phyloP scores from a whole-genome alignment of 2,797 vertebrate species.

The Phrynocephalus vlangalii region DNA sequence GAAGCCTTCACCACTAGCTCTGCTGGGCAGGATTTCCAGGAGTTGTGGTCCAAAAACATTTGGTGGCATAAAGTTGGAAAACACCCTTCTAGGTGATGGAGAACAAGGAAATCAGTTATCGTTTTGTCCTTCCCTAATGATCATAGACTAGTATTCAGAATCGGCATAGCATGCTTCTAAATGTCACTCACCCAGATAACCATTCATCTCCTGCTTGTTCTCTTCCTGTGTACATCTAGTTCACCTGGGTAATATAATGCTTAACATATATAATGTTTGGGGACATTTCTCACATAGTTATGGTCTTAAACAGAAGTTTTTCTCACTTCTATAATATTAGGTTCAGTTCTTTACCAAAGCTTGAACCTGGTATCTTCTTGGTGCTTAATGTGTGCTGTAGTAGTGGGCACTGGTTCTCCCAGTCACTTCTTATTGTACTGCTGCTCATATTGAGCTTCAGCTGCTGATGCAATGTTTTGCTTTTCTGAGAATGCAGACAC shows the following conservation, averaged over 20 bases:
- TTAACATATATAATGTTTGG: neutral
- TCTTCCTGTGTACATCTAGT: neutral
- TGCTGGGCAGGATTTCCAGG: too few species aligned
- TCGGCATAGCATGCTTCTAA: too few species aligned
- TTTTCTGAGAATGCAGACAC: neutral
- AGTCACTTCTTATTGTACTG: neutral
- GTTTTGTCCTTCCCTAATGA: too few species aligned
- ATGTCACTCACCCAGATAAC: too few species aligned
- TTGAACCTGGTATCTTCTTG: neutral
- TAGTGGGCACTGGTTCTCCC: neutral
- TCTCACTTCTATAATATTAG: neutral
- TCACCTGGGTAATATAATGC: neutral
- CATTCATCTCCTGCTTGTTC: neutral
- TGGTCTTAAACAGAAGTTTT: neutral
- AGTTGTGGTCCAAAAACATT: too few species aligned
- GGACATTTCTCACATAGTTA: constrained; percentile 28
- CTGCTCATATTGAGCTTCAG: neutral
- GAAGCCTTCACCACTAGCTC: too few species aligned
- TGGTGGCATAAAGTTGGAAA: too few species aligned
- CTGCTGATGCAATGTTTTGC: neutral
- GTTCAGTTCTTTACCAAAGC: neutral
- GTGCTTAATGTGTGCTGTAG: neutral
- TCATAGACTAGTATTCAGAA: too few species aligned
- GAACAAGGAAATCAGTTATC: too few species aligned
- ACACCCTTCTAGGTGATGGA: too few species aligned